These are phyloP conservation scores for Eumacrocentrus americanus DNA, from an alignment of 2,888 invertebrate genomes.

Conservation along the genomic window DNA sequence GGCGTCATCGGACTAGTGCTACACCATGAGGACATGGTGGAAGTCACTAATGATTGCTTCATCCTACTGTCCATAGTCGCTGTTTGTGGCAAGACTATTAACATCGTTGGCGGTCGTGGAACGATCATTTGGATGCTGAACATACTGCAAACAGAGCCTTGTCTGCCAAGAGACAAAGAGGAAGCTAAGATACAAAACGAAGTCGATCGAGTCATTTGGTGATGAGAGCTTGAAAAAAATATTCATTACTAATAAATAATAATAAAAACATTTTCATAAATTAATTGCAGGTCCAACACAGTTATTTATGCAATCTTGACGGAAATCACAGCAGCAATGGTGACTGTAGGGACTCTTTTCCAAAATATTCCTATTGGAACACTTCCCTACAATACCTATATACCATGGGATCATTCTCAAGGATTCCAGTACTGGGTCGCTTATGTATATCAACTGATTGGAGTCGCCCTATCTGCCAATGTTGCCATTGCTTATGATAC, in stretches of 20 bases:
- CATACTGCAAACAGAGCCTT: constrained; percentile 13
- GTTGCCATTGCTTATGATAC: not conserved
- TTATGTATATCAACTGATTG: not conserved
- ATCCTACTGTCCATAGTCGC: constrained; percentile 21
- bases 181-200: constrained; percentile 14
- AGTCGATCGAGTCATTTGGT: constrained; percentile 21
- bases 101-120: constrained; percentile 15
- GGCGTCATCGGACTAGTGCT: constrained; percentile 12
- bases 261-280: not conserved
- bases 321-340: constrained; percentile 22
- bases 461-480: not conserved
- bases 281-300: constrained; percentile 16
- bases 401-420: not conserved
- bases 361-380: constrained; percentile 16
- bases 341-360: constrained; percentile 19
- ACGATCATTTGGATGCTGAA: constrained; percentile 23
- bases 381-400: constrained; percentile 14
- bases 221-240: not conserved
- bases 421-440: not conserved
- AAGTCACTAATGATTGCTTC: constrained; percentile 20
- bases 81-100: constrained; percentile 20
- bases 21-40: not conserved
- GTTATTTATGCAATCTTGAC: constrained; percentile 22
- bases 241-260: not conserved
- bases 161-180: constrained; percentile 12